Conservation (phyloP, 2,113 vertebrate species). For the Recurvirostra avosetta region DNA sequence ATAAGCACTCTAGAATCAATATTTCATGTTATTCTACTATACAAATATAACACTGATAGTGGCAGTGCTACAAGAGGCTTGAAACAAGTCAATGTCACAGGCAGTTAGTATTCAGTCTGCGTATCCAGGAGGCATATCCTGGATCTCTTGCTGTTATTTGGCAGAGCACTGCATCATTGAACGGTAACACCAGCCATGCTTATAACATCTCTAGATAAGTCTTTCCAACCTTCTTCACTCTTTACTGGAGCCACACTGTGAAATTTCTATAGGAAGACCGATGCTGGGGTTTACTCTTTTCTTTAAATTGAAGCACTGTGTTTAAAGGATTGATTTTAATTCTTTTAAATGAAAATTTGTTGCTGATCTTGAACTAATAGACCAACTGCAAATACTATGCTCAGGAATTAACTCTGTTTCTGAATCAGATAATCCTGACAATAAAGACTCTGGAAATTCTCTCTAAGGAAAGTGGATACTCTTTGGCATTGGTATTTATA, state of each 20-base stretch:
- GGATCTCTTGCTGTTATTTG: not conserved
- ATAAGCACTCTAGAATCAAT: conserved; percentile 47
- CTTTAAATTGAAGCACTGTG: not conserved
- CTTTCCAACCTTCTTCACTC: not conserved
- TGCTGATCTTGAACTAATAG: not conserved
- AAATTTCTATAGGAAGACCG: not conserved
- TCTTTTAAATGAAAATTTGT: not conserved
- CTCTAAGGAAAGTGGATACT: not conserved
- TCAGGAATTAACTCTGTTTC: not conserved
- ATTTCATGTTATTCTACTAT: conserved; percentile 37
- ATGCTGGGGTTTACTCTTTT: not conserved
- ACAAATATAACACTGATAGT: conserved; percentile 35
- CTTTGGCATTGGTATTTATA: not conserved
- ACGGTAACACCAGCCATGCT: not conserved
- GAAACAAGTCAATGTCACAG: not conserved
- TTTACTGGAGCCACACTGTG: not conserved
- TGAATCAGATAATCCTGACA: not conserved
- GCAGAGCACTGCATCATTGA: not conserved
- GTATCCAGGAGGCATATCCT: not conserved
- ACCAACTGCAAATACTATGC: not conserved
- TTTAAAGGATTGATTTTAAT: not conserved
- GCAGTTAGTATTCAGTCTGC: not conserved
- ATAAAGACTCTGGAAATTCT: not conserved
- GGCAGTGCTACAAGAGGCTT: not conserved
- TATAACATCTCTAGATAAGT: not conserved